Conservation (phyloP, 2,888 invertebrate species). For the Drosophila putrida region DNA sequence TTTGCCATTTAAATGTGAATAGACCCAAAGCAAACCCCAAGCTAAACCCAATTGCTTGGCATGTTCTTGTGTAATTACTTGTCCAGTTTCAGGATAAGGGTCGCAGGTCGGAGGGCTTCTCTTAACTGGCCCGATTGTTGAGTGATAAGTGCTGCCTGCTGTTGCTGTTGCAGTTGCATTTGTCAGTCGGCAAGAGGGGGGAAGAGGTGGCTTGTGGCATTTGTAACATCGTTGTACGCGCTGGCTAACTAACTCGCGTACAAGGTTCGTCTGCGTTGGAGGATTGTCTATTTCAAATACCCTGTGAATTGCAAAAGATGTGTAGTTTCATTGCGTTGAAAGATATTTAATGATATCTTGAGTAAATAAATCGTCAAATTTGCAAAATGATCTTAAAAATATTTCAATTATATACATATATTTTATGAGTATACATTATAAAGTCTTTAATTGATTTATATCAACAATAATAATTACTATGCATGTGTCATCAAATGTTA, state of each 20-base stretch:
- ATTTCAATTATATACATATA: too few species aligned
- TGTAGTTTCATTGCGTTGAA: neutral
- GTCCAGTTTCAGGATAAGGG: constrained; percentile 30
- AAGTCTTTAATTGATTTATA: too few species aligned
- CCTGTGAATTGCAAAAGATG: constrained; percentile 7
- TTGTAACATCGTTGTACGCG: constrained; percentile 53
- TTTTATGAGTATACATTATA: too few species aligned
- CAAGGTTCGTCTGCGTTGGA: constrained; percentile 35
- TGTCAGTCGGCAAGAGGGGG: constrained; percentile 41
- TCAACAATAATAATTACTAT: neutral
- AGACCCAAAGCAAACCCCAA: constrained; percentile 6
- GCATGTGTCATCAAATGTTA: neutral
- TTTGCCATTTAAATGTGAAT: constrained; percentile 62
- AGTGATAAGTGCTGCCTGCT: constrained; percentile 71
- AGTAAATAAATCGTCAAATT: neutral
- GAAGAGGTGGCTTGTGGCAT: constrained; percentile 10
- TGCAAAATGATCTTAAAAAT: neutral
- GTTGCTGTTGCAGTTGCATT: constrained; percentile 55
- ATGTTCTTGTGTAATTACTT: constrained; percentile 77
- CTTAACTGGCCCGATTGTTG: constrained; percentile 70
- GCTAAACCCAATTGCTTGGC: constrained; percentile 44
- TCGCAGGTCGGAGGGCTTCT: constrained; percentile 3
- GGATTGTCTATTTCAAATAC: constrained; percentile 24
- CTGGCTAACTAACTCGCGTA: constrained; percentile 60
- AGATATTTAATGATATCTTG: neutral